Base-by-base conservation (phyloP, 2,888 invertebrate species). In the Ptychoptera albimana region DNA sequence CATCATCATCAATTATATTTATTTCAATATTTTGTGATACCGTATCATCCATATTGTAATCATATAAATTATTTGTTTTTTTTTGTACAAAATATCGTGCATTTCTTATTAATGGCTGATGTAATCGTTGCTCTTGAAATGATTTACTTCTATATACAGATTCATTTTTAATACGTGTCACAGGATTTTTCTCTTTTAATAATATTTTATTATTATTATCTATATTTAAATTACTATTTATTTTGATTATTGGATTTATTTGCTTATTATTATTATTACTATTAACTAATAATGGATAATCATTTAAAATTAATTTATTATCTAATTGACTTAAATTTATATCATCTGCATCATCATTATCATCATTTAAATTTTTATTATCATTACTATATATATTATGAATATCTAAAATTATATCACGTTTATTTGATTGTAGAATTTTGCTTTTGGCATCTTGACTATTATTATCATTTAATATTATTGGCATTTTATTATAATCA, bases 21-120 rank as follows among this genome's bases (percentile, higher is more conserved):
- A 64, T 65, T 50, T 64, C 64, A 45, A 64, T 63, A 51, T 60
- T 62, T 44, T 63, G 64, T 45, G 63, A 62, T 34, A 60, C 52
- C 13, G 59, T 54, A 50, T 63, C 61, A 16, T 34, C 10, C 37
- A 37, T 39, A 39, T 31, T 32, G 31, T 37, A 35, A 40, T 48
- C 2, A 39, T 38, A 50, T 35, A 54, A 54, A 15, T 40, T 38
- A 47, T 5, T 55, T 54, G 13, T 14, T 14, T 44, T 41, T 11
- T 46, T 46, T 43, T 41, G 46, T 11, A 47, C 29, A 46, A 47
- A 48, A 32, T 40, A 50, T 16, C 48, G 42, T 13, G 50, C 42
- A 43, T 60, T 50, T 59, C 60, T 37, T 32, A 46, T 39, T 11
- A 44, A 46, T 7, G 51, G 53, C 9, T 40, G 40, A 32, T 56